Evolutionary conservation across 2,888 invertebrate genomes (phyloP), one percentile per base, ranked within the genome.

Genomic region (Cepaea hortensis): DNA sequence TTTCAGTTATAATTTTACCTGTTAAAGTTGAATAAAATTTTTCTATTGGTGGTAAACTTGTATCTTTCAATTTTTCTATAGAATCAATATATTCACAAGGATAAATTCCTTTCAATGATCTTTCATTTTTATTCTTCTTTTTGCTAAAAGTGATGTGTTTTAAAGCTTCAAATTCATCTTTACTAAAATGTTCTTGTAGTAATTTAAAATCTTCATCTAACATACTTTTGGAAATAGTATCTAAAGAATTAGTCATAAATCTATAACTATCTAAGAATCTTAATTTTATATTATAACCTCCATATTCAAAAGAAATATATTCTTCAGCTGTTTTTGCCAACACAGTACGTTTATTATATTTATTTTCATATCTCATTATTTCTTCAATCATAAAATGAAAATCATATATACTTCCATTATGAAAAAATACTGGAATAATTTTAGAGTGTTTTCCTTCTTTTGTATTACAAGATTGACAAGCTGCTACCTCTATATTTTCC

Each of bases 131-230:
- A 72, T 72, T 5, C 68, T 68, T 68, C 15, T 20, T 20, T 68
- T 55, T 55, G 11, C 55, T 11, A 55, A 9, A 6, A 6, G 2
- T 65, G 9, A 81, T n/a, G 5, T 62, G 13, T 65, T 65, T n/a
- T 11, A 81, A 61, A 35, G 20, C 11, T 55, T 81, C 81, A 35
- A 35, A 35, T 35, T 35, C 35, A 15, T 72, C 20, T 18, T 61
- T 35, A 62, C 35, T 46, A 65, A 73, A 73, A 23, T 73, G 35
- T 73, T 73, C 7, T 73, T 88, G 61, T 79, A 92, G 91, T 70
- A 94, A 89, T 92, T 93, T 94, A n/a, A 77, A 72, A 46, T 18
- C 55, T 87, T 91, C 88, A 89, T 84, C 88, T 89, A 94, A 94
- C 87, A 76, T n/a, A 48, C 76, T 76, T 83, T 83, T 87, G 6